Evolutionary conservation across 2,797 vertebrate species (phyloP).

Genomic region (Bradypodion pumilum): DNA sequence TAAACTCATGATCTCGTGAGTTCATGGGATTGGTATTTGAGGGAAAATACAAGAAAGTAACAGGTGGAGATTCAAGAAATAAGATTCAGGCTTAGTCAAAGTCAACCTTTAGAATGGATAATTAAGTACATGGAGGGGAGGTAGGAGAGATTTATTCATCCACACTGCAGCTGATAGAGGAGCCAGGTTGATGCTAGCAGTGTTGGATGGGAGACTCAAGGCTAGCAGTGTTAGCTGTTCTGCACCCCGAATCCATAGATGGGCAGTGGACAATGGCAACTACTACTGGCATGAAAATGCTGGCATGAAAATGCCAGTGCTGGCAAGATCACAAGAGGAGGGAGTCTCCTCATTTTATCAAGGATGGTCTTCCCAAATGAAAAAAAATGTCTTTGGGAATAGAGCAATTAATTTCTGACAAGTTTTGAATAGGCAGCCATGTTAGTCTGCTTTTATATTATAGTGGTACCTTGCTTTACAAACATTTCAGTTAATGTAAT

Average conservation of each 20-base stretch:
- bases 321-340: not conserved
- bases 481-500: too few species aligned
- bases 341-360: not conserved
- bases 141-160: not conserved
- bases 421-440: too few species aligned
- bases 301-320: not conserved
- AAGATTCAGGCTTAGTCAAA: not conserved
- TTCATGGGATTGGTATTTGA: not conserved
- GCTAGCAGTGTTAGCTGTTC: not conserved
- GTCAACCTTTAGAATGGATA: not conserved
- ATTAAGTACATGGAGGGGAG: not conserved
- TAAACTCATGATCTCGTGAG: not conserved
- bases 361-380: not conserved
- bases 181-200: not conserved
- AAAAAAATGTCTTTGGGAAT: not conserved
- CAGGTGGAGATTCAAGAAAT: not conserved
- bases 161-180: not conserved
- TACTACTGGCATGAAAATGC: not conserved
- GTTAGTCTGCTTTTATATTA: too few species aligned
- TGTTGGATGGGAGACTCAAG: not conserved
- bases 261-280: not conserved
- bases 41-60: not conserved
- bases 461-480: too few species aligned
- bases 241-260: not conserved
- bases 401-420: not conserved